Evolutionary conservation across 1,140 invertebrate genomes (phyloP), one percentile per base, ranked within the genome.

Genomic region (Trichogramma pretiosum): DNA sequence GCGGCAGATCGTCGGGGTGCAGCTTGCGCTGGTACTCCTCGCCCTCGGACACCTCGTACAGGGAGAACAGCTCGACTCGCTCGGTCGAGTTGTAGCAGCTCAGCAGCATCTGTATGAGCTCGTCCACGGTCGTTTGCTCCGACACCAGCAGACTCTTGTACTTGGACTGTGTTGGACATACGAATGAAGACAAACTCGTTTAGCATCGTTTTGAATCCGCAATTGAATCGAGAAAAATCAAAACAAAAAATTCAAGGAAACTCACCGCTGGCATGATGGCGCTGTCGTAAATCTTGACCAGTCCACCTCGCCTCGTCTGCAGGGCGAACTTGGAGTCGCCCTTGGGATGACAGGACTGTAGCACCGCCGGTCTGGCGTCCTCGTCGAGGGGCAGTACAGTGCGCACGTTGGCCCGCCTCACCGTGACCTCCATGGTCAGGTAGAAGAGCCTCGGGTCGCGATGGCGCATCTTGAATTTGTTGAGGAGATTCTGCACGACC

Each of bases 111-210:
- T 86, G 82, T 45, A 93, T 81, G 42, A 93, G 70, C 70, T 94
- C 89, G 63, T 91, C 87, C 3, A 87, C 85, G n/a, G 87, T 89
- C 17, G 90, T 94, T 57, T 82, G 75, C 53, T 93, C 88, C 45
- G 89, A 91, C 50, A 93, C 85, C 42, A 93, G 75, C 46, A 94
- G 72, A 57, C 87, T 90, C 69, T 94, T 93, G 76, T 93, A 94
- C 70, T 92, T 86, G 0, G 89, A 93, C 71, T 84, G 65, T 3
- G 65, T 65, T 47, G 55, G 54, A 56, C 48, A 56, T 57, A 56
- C 33, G 33, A n/a, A 30, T n/a, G n/a, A n/a, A n/a, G n/a, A n/a
- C n/a, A n/a, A n/a, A n/a, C n/a, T n/a, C n/a, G n/a, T n/a, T n/a
- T n/a, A n/a, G n/a, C n/a, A n/a, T n/a, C n/a, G n/a, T n/a, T n/a